phyloP scores from a whole-genome alignment of 1,140 invertebrate genomes.

The Piezodorus guildinii region DNA sequence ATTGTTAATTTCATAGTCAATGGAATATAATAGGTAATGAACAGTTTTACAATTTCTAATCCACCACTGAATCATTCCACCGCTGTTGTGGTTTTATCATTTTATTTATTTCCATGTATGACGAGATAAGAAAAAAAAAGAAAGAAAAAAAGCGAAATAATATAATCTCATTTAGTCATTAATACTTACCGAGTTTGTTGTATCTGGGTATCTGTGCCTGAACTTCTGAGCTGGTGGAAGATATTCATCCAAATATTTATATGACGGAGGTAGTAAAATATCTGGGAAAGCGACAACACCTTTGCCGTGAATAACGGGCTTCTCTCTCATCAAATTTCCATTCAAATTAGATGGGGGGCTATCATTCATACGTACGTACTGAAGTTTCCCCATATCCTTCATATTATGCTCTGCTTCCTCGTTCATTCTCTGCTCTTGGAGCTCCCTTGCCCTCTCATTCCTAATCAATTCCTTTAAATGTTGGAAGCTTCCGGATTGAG shows the following conservation, averaged over 20 bases:
- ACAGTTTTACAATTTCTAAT: too few species aligned
- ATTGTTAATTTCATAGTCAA: too few species aligned
- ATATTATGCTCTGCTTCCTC: conserved; percentile 45
- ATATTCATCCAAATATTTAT: conserved; percentile 22
- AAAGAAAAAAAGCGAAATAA: too few species aligned
- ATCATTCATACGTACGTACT: conserved; percentile 7
- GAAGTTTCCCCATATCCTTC: conserved; percentile 37
- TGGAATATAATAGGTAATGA: too few species aligned
- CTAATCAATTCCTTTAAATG: conserved; percentile 41
- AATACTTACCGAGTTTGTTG: conserved; percentile 12
- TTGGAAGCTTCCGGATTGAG: conserved; percentile 49
- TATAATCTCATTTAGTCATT: not conserved
- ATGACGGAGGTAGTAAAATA: conserved; percentile 14
- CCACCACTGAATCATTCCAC: too few species aligned
- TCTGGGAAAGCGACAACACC: conserved; percentile 22
- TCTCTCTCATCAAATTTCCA: not conserved
- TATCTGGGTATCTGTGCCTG: conserved; percentile 15
- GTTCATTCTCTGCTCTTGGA: conserved; percentile 46
- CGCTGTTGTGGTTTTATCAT: too few species aligned
- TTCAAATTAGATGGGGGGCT: not conserved
- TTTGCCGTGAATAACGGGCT: not conserved
- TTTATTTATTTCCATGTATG: too few species aligned
- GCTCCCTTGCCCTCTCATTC: conserved; percentile 51
- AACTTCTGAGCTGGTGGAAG: conserved; percentile 10
- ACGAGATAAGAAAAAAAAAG: too few species aligned